A percentile compares a stretch with the other conserved stretches of the same genome.
Conservation (phyloP, 2,113 vertebrate species). For the Rhinopomastus cyanomelas region DNA sequence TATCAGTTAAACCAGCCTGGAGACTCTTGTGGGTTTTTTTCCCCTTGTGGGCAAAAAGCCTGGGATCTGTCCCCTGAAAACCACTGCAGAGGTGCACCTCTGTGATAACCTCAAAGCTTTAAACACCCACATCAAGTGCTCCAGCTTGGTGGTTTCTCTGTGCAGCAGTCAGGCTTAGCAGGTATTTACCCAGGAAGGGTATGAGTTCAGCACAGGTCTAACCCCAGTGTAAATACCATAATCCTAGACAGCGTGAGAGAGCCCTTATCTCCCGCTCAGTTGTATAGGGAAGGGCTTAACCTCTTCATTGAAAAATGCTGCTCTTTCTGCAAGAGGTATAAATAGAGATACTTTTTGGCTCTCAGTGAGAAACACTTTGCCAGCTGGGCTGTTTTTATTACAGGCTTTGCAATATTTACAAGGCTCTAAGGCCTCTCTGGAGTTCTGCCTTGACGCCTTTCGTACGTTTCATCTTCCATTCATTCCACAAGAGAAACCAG, state of each 20-base stretch:
- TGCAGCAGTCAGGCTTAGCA: neutral
- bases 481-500: neutral
- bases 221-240: neutral
- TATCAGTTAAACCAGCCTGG: neutral
- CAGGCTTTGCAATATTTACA: constrained; percentile 17
- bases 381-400: neutral
- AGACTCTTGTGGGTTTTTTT: neutral
- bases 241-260: neutral
- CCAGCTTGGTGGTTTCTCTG: fast-evolving
- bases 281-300: neutral
- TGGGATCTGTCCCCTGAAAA: neutral
- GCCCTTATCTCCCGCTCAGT: neutral
- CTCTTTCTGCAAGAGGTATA: neutral
- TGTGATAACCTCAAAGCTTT: neutral
- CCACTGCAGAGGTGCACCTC: neutral
- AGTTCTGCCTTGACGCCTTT: neutral
- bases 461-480: constrained; percentile 8
- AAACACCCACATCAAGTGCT: neutral
- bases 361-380: neutral
- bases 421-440: neutral
- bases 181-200: neutral
- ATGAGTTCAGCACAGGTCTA: neutral
- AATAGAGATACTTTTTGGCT: neutral
- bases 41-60: neutral
- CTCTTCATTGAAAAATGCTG: neutral